phyloP scores from a whole-genome alignment of 1,140 invertebrate species.

The Achroia grisella region DNA sequence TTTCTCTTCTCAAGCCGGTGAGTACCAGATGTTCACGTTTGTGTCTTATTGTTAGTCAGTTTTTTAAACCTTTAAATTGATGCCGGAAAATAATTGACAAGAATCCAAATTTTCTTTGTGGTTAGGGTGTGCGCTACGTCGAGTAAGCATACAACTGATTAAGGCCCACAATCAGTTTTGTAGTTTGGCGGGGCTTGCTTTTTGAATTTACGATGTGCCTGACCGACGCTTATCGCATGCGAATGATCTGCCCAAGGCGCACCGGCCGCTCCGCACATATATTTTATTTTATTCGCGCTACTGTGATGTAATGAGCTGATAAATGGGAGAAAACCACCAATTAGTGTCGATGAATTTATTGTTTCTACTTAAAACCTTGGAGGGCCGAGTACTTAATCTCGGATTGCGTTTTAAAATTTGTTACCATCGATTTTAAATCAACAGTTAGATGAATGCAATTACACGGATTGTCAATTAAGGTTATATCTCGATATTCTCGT shows the following conservation, averaged over 20 bases:
- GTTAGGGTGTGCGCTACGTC: too few relatives aligned
- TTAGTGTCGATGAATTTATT: conserved; percentile 74
- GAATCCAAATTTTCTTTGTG: too few relatives aligned
- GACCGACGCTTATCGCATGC: conserved; percentile 70
- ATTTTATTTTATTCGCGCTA: conserved; percentile 73
- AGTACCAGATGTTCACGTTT: too few relatives aligned
- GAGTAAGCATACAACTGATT: conserved; percentile 51
- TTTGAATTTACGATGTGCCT: conserved; percentile 71
- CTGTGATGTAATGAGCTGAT: conserved; percentile 73
- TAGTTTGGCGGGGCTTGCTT: conserved; percentile 62
- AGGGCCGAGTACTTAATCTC: conserved; percentile 65
- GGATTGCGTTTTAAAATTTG: conserved; percentile 59
- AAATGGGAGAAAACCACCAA: conserved; percentile 73
- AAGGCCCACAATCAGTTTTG: conserved; percentile 67
- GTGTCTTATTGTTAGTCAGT: too few relatives aligned
- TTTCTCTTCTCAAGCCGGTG: too few relatives aligned
- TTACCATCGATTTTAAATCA: conserved; percentile 50
- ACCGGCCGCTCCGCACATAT: conserved; percentile 63
- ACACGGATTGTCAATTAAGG: conserved; percentile 42
- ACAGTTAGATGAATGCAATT: conserved; percentile 58
- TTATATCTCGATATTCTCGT: conserved; percentile 11
- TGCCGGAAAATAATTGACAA: too few relatives aligned
- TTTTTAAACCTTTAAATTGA: too few relatives aligned
- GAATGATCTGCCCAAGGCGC: conserved; percentile 67
- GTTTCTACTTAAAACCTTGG: conserved; percentile 72